Evolutionary conservation across 30 jellyfish, hydroid and myxozoan genomes (phyloP), one percentile per base, ranked within the genome.

Genomic region (Morbakka virulenta): DNA sequence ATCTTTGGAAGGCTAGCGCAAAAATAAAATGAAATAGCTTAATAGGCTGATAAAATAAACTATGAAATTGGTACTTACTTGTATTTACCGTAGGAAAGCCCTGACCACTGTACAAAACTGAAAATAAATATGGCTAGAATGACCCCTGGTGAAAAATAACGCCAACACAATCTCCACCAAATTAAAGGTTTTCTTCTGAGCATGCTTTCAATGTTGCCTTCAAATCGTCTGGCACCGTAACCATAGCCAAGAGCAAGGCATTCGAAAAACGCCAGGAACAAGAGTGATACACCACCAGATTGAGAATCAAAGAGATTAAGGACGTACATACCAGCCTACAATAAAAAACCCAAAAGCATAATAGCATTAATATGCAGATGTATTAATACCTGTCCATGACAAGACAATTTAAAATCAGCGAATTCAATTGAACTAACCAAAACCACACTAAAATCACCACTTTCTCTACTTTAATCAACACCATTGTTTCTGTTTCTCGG

Each of bases 151-250:
- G 98, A 90, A 34, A 87, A 78, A 65, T 49, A 83, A 49, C 79
- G 83, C 98, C 98, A 90, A 77, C 98, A 90, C 50, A 84, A 20
- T 50, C 74, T 83, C 98, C 98, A 90, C 98, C 98, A 90, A 9
- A 41, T 24, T 28, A 87, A 64, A 0, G 98, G 98, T 29, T 82
- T 68, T 52, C 73, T 63, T 0, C 98, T 96, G 52, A 90, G 52
- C 89, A 90, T 90, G 67, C 41, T 30, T 41, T 70, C 96, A 76
- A 90, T 50, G 61, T 90, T 89, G 32, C 72, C 74, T 50, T 77
- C 61, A 68, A 90, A 90, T 2, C 94, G 75, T 20, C 72, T 94
- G 27, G 91, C 98, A 12, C 98, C 98, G 64, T 90, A 90, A 9
- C 98, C 98, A 32, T 90, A 90, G 6, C 94, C 80, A 12, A 90